These are phyloP conservation scores for Rotaria magnacalcarata DNA, from an alignment of 2,888 invertebrate genomes.

Conservation along the genomic window DNA sequence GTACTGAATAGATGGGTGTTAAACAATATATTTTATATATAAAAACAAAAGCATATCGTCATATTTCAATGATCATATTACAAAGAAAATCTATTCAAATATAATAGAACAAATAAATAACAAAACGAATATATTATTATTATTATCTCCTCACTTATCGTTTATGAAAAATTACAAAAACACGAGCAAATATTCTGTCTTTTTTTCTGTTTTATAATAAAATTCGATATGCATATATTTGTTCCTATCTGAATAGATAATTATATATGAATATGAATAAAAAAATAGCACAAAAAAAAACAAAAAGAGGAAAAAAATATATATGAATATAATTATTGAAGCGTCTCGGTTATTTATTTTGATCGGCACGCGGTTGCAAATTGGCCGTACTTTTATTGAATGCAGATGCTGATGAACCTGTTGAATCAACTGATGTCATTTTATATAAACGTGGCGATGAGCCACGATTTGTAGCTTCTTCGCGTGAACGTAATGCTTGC, in stretches of 20 bases:
- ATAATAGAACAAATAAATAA: not conserved
- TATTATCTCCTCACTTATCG: not conserved
- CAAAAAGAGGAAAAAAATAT: not conserved
- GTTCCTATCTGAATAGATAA: not conserved
- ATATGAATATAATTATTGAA: not conserved
- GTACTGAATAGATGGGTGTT: not conserved
- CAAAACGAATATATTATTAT: not conserved
- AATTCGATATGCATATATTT: not conserved
- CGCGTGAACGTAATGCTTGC: not conserved
- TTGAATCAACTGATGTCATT: slow-evolving; percentile 1
- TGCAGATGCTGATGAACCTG: not conserved
- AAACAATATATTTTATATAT: not conserved
- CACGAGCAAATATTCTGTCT: not conserved
- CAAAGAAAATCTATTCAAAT: too few species aligned
- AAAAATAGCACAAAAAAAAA: not conserved
- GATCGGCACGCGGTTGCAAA: not conserved
- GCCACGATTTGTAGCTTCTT: slow-evolving; percentile 24
- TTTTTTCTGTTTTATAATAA: not conserved
- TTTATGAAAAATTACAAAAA: not conserved
- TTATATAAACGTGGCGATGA: slow-evolving; percentile 20
- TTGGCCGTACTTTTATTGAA: not conserved
- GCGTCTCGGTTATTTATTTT: not conserved
- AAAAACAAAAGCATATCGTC: not conserved
- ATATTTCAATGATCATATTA: too few species aligned
- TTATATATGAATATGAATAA: not conserved